A percentile compares a stretch with the other conserved stretches of the same genome.
Evolutionary conservation across 2,888 invertebrate species (phyloP).

Genomic region (Lamellibrachia columna): DNA sequence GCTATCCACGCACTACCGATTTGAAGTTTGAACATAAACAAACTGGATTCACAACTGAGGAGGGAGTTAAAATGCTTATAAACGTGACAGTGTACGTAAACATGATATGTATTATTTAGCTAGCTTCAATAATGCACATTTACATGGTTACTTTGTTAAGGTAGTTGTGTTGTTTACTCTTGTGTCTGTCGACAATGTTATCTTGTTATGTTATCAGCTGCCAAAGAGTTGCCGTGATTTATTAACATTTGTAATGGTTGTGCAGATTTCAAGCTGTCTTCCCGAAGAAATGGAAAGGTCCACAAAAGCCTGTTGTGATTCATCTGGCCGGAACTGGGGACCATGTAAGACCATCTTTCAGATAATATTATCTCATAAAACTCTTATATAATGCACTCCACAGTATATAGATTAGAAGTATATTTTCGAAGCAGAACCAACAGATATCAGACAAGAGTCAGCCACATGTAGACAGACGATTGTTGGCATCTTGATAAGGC

Average conservation of each 20-base stretch:
- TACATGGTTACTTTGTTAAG: not conserved
- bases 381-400: not conserved
- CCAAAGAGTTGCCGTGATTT: not conserved
- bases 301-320: slow-evolving; percentile 76
- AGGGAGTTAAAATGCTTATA: not conserved
- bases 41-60: no score
- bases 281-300: slow-evolving; percentile 80
- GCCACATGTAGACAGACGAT: no score
- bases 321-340: slow-evolving; percentile 98
- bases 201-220: not conserved
- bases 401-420: not conserved
- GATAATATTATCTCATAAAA: slow-evolving; percentile 8
- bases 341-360: slow-evolving; percentile 76
- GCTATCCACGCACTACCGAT: no score
- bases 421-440: not conserved
- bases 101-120: no score
- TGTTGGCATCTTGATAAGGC: no score
- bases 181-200: not conserved
- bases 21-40: no score
- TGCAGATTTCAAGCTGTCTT: slow-evolving; percentile 73
- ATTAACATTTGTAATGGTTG: slow-evolving; percentile 20
- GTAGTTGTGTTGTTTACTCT: not conserved
- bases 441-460: no score
- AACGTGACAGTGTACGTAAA: not conserved
- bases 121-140: not conserved